These are phyloP conservation scores for Philopotamus ludificatus DNA, from an alignment of 1,140 invertebrate species.

Conservation along the genomic window DNA sequence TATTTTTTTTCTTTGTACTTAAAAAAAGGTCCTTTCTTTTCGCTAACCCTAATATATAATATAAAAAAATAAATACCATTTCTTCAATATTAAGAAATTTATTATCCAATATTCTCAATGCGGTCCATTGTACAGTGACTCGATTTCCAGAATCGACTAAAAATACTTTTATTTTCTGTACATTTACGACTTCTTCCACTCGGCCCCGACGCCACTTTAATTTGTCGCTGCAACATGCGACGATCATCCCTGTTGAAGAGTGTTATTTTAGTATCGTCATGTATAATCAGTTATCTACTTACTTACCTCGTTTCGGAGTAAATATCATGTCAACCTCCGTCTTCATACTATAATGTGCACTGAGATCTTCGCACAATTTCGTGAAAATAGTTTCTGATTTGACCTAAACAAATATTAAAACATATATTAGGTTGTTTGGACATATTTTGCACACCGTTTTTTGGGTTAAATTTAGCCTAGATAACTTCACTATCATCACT, in stretches of 20 bases:
- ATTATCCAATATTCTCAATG: conserved; percentile 43
- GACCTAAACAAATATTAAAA: conserved; percentile 14
- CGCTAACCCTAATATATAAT: too few relatives aligned
- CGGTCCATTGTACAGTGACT: conserved; percentile 43
- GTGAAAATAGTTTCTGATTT: not conserved
- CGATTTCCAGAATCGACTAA: conserved; percentile 45
- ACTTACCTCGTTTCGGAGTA: conserved; percentile 19
- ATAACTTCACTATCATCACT: too few relatives aligned
- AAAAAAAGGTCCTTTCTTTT: too few relatives aligned
- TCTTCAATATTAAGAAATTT: conserved; percentile 44
- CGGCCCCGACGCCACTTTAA: conserved; percentile 44
- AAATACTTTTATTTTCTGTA: conserved; percentile 43
- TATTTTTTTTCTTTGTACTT: too few relatives aligned
- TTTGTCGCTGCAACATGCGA: conserved; percentile 7
- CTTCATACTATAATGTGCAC: not conserved
- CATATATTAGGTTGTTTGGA: too few relatives aligned
- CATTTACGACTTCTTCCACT: conserved; percentile 44
- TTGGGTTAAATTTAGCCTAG: too few relatives aligned
- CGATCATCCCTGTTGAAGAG: conserved; percentile 18
- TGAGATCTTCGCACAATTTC: not conserved
- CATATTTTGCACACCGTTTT: too few relatives aligned
- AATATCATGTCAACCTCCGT: conserved; percentile 43
- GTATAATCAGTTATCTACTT: too few relatives aligned
- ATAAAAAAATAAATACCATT: too few relatives aligned
- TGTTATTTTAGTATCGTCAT: too few relatives aligned